Evolutionary conservation across 1,140 invertebrate genomes (phyloP), one percentile per base, ranked within the genome.

Genomic region (Ceratosolen fusciceps): DNA sequence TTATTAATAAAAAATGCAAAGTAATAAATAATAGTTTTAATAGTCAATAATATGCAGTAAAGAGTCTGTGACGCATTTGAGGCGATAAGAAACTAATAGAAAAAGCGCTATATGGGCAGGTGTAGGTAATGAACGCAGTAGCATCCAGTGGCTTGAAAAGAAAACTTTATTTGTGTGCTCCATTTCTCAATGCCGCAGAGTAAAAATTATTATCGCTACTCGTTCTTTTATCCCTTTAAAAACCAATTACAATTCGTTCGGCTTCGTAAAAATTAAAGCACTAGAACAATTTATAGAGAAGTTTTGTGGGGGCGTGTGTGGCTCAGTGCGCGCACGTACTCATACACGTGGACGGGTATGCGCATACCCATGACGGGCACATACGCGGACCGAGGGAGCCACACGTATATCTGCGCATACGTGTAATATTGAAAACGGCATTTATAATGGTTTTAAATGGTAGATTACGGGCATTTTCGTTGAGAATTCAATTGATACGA

Each of bases 1-100:
- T 10, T 26, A 34, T 9, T 0, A 72, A 9, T 21, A 54, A 72
- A 72, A 54, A 54, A 34, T 26, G 9, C 3, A 26, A 29, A n/a
- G 29, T 24, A 54, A 54, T 54, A 72, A 54, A 70, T 72, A 34
- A 26, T 47, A 8, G n/a, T 54, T n/a, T 72, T 19, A 34, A 72
- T 72, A 5, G 43, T 72, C 43, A 47, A 54, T 54, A 70, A 72
- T 47, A n/a, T 34, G 14, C 19, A 54, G 24, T 72, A 72, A 52
- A 31, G 70, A 72, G 26, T 34, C 14, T 21, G 14, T 54, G 8
- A 72, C 70, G 26, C 26, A 54, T 54, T 31, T 16, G 21, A 68
- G 16, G 34, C 29, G 47, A 72, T 52, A 72, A 72, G 52, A 72
- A 72, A 54, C 16, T 72, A 54, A 54, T 72, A 58, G 21, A 73